Conservation (phyloP, 1,140 invertebrate genomes). For the Archivesica marissinica region DNA sequence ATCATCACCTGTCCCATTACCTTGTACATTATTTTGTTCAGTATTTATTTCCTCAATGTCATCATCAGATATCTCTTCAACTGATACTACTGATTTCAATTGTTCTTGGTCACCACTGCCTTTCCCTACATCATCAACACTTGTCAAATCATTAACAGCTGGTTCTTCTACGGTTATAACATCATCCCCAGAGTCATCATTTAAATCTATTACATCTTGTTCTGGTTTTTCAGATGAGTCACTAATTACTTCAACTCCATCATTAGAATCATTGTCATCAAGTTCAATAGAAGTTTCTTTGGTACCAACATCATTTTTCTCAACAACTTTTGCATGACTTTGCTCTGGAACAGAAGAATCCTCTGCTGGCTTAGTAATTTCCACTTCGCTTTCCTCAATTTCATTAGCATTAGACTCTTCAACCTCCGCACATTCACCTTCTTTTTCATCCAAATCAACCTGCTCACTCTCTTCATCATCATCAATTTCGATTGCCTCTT, state of each 20-base stretch:
- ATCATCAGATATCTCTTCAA: slow-evolving; percentile 57
- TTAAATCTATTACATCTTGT: slow-evolving; percentile 8
- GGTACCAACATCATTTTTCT: slow-evolving; percentile 40
- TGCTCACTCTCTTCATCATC: slow-evolving; percentile 25
- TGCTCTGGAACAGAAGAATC: slow-evolving; percentile 48
- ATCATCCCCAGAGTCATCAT: slow-evolving; percentile 59
- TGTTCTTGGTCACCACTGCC: slow-evolving; percentile 18
- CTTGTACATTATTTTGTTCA: background rate
- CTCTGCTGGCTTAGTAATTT: slow-evolving; percentile 29
- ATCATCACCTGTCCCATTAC: slow-evolving; percentile 17
- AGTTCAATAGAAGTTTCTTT: background rate
- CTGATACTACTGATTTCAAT: background rate
- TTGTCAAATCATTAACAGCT: slow-evolving; percentile 10
- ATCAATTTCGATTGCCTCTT: slow-evolving; percentile 13
- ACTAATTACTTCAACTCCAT: slow-evolving; percentile 22
- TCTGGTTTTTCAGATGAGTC: background rate
- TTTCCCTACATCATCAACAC: background rate
- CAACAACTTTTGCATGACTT: slow-evolving; percentile 42
- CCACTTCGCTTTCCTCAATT: slow-evolving; percentile 12
- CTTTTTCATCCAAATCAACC: slow-evolving; percentile 30
- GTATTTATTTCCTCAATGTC: slow-evolving; percentile 46
- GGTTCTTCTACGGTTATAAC: slow-evolving; percentile 41
- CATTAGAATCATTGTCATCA: slow-evolving; percentile 12
- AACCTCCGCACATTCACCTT: slow-evolving; percentile 7
- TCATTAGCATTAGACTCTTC: slow-evolving; percentile 25